phyloP scores from a whole-genome alignment of 2,113 vertebrate species.

The Urocolius indicus region DNA sequence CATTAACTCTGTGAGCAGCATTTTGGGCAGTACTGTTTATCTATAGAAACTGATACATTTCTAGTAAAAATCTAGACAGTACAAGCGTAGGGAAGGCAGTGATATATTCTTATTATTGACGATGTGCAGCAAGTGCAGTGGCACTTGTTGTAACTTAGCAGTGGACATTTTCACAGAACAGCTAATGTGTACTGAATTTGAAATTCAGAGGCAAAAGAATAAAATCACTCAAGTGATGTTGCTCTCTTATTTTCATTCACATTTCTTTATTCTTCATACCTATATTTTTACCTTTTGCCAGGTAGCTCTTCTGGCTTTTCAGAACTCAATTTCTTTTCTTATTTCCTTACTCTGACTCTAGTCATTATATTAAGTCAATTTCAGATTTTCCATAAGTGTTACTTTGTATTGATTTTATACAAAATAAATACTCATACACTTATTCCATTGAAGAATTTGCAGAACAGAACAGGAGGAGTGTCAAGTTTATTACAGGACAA shows the following conservation, averaged over 20 bases:
- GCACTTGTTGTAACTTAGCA: background rate
- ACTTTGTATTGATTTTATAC: constrained; percentile 21
- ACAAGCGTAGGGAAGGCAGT: background rate
- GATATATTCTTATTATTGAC: background rate
- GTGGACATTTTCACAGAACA: background rate
- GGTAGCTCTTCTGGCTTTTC: background rate
- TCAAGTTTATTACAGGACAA: constrained; percentile 46
- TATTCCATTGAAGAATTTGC: constrained; percentile 21
- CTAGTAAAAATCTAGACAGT: background rate
- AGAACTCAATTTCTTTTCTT: background rate
- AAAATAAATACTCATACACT: constrained; percentile 18
- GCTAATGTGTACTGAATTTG: background rate
- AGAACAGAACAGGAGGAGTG: constrained; percentile 44
- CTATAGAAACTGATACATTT: no score
- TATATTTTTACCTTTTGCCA: background rate
- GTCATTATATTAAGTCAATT: constrained; percentile 19
- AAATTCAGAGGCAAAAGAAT: background rate
- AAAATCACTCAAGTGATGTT: background rate
- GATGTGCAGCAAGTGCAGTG: background rate
- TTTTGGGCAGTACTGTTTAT: background rate
- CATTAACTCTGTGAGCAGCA: background rate
- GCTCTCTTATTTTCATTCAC: background rate
- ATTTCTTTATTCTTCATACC: background rate
- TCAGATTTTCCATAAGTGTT: constrained; percentile 6
- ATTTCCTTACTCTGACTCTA: constrained; percentile 4